Base-by-base conservation (phyloP, 1,140 invertebrate species). In the Camponotus pennsylvanicus region DNA sequence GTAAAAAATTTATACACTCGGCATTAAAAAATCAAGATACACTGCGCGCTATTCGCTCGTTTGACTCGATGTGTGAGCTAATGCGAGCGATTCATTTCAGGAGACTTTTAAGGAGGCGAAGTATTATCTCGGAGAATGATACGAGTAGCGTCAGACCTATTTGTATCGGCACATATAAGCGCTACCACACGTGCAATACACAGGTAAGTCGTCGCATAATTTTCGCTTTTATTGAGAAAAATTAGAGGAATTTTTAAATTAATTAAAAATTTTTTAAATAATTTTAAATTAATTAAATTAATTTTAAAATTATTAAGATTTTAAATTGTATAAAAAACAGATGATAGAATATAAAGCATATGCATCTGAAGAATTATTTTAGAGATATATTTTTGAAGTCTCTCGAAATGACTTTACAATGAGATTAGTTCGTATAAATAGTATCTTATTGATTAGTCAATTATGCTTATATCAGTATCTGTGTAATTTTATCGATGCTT, bases 151-250 rank as follows among this genome's bases (percentile, higher is more conserved):
- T 79, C 37, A 92, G 91, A 66, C 93, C 94, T 69, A 90, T 92
- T 52, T 97, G 97, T 93, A 95, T 97, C 59, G 97, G 97, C 13
- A 95, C 97, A 67, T 96, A 96, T 85, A 97, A 96, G 88, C 94
- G 96, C 88, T 97, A 97, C 94, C 96, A 96, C 92, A 95, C 97
- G 59, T 98, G 97, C 93, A 97, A 97, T 93, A 96, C 96, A 85
- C 96, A 97, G 95, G 97, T 97, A 94, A 95, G 92, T 49, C 87
- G 52, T 78, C 57, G 57, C 37, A 59, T 21, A 1, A 49, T 32
- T 18, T 4, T 45, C 9, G n/a, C 8, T 32, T 45, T 76, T 61
- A 27, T 59, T 34, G 55, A 76, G n/a, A 59, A 42, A 34, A 40
- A 76, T 27, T 40, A 37, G 5, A 18, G 13, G 37, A 7, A 1